Base-by-base conservation (phyloP, 2,888 invertebrate genomes). In the Shargacucullia verbasci region DNA sequence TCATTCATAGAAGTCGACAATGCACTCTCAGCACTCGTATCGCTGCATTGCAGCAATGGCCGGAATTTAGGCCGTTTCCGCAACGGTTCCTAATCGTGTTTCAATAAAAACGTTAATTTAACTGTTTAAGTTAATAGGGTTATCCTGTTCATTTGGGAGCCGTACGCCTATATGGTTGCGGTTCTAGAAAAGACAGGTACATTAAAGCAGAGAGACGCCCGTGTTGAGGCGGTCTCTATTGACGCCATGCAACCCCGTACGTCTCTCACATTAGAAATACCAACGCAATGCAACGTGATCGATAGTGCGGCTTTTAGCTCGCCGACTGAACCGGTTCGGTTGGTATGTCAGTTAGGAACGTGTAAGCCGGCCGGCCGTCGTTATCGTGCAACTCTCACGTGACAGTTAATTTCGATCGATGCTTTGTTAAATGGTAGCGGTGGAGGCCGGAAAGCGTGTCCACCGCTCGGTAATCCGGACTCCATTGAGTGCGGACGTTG, bases 231-330 rank as follows among this genome's bases (percentile, higher is more conserved):
- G 83, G 88, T 90, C 83, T 90, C 82, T 45, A 75, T 94, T 90
- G 92, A 91, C 89, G 91, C 90, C 90, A 91, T 81, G 65, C 94
- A 93, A 94, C 94, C 84, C 94, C 93, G 94, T 91, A 94, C 94
- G 94, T 91, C 86, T 92, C 88, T 87, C 89, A 94, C 94, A 94
- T 85, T 82, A 71, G 61, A 74, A 64, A 70, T 71, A 61, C 58
- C 56, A 37, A 46, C 54, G 52, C 46, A 64, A 60, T 60, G 67
- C 67, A 60, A 64, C 61, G 59, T 66, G 74, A 79, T 80, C 76
- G 81, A 74, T 80, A 78, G 72, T 71, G 58, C 59, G 50, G 67
- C 65, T 59, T 70, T 66, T 67, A 63, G 74, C 56, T 68, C 49
- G 56, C 66, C 69, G 71, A 61, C 65, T 64, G 76, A 76, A 81